A percentile compares a stretch with the other conserved stretches of the same genome.
These are phyloP conservation scores for Batillaria attramentaria DNA, from an alignment of 1,140 invertebrate species.

Conservation along the genomic window DNA sequence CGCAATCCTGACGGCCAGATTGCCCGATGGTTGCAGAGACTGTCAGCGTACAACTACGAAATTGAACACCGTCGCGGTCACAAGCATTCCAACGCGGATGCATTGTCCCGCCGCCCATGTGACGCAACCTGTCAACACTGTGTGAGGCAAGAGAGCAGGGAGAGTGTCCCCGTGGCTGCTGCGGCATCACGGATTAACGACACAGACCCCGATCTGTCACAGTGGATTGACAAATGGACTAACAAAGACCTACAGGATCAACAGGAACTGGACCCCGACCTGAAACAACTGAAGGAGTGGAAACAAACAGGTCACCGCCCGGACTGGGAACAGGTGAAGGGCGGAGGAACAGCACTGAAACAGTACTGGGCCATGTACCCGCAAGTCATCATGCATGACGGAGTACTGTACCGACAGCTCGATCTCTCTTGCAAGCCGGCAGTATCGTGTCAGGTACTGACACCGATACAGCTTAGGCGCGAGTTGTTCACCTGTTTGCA, in stretches of 20 bases:
- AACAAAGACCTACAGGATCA: not conserved
- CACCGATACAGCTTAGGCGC: not conserved
- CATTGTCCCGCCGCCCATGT: not conserved
- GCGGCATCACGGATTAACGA: too few species aligned
- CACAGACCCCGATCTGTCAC: not conserved
- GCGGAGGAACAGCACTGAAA: not conserved
- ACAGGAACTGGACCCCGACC: too few species aligned
- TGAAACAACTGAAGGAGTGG: too few species aligned
- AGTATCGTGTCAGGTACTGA: not conserved
- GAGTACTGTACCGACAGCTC: not conserved
- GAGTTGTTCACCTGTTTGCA: slow-evolving; percentile 25
- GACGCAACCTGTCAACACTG: not conserved
- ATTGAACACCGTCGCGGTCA: not conserved
- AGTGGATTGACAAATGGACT: not conserved
- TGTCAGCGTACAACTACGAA: not conserved
- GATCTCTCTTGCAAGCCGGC: not conserved
- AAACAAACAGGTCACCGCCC: not conserved
- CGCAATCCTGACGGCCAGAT: slow-evolving; percentile 26
- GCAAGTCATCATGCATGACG: slow-evolving; percentile 12
- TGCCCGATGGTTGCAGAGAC: slow-evolving; percentile 16
- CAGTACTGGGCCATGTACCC: slow-evolving; percentile 27
- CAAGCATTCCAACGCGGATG: not conserved
- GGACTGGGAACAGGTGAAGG: slow-evolving; percentile 5
- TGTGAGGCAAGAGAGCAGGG: not conserved
- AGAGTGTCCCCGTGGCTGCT: not conserved